A percentile compares a stretch with the other conserved stretches of the same genome.
Evolutionary conservation across 2,113 vertebrate species (phyloP).

Genomic region (Notechis scutatus): DNA sequence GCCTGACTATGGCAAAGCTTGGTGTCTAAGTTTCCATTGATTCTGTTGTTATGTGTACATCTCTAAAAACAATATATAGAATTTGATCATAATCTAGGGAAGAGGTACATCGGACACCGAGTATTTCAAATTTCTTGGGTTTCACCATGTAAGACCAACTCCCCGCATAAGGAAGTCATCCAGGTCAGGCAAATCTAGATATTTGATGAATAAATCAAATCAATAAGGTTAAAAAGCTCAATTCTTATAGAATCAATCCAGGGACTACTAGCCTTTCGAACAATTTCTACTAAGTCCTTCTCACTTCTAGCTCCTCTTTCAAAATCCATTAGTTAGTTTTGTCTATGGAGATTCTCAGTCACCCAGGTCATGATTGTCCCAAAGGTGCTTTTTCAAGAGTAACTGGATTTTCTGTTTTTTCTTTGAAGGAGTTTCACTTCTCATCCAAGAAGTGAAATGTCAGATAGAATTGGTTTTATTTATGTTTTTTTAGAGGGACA

Average conservation of each 20-base stretch:
- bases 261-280: background rate
- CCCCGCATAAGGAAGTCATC: background rate
- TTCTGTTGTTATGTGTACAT: background rate
- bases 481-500: background rate
- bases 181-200: background rate
- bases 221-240: background rate
- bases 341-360: background rate
- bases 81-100: background rate
- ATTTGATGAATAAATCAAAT: background rate
- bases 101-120: background rate
- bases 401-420: too few species aligned
- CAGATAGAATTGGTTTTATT: background rate
- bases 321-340: background rate
- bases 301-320: background rate
- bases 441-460: too few species aligned
- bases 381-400: too few species aligned
- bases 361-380: too few species aligned
- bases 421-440: too few species aligned
- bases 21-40: background rate
- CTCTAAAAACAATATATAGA: background rate
- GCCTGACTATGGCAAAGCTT: background rate
- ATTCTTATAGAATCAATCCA: background rate
- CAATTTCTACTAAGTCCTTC: background rate
- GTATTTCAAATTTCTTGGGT: background rate
- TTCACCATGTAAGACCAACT: background rate